phyloP scores from a whole-genome alignment of 2,113 vertebrate species.

The Syngnathus scovelli region DNA sequence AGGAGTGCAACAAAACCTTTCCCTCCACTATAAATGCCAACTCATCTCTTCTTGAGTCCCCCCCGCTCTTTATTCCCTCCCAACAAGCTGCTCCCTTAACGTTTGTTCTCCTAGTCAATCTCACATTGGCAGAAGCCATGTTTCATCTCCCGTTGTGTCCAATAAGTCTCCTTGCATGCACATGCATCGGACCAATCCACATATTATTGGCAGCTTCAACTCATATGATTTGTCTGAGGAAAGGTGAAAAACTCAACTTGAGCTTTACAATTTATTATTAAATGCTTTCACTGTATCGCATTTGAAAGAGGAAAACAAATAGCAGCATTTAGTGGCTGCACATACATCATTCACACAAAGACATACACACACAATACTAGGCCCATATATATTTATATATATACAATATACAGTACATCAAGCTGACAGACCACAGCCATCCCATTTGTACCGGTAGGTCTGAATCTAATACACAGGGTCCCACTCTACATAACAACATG shows the following conservation, averaged over 20 bases:
- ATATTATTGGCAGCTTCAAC: constrained; percentile 40
- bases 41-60: not conserved
- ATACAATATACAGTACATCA: constrained; percentile 66
- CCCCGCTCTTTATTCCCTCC: constrained; percentile 2
- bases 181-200: constrained; percentile 37
- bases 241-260: not conserved
- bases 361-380: constrained; percentile 3
- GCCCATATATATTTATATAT: constrained; percentile 35
- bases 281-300: not conserved
- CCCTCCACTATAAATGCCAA: constrained; percentile 6
- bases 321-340: constrained; percentile 70
- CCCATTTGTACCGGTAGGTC: constrained; percentile 68
- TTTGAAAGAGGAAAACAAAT: constrained; percentile 65
- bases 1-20: constrained; percentile 7
- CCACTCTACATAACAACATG: constrained; percentile 68
- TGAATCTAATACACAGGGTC: constrained; percentile 64
- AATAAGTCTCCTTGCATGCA: constrained; percentile 23
- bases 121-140: constrained; percentile 59
- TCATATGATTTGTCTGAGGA: constrained; percentile 9
- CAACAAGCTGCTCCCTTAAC: constrained; percentile 56
- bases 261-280: not conserved
- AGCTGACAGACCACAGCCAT: constrained; percentile 64
- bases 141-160: constrained; percentile 53
- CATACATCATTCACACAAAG: constrained; percentile 36
- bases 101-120: constrained; percentile 57